phyloP scores from a whole-genome alignment of 2,888 invertebrate species.

The Sminthurides aquaticus region DNA sequence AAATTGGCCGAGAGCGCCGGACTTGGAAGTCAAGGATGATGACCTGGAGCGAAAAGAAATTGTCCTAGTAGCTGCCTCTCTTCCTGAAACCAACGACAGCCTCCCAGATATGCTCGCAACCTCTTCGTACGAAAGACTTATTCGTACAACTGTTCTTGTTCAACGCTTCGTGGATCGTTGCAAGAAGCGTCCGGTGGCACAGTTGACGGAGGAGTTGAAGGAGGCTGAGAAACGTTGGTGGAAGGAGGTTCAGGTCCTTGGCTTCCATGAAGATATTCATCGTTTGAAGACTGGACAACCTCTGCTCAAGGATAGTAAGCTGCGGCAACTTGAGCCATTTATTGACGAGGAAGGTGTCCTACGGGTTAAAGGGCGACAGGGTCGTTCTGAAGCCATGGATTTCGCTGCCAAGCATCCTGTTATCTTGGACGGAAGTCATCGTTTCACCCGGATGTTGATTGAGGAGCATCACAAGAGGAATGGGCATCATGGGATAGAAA shows the following conservation, averaged over 20 bases:
- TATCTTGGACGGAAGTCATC: constrained; percentile 18
- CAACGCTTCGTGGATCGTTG: too few species aligned
- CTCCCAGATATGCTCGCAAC: too few species aligned
- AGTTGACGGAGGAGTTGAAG: not conserved
- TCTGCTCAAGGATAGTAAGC: not conserved
- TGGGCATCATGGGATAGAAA: constrained; percentile 18
- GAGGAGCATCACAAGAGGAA: constrained; percentile 3
- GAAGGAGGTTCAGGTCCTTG: not conserved
- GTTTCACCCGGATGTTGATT: constrained; percentile 1
- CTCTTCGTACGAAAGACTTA: too few species aligned
- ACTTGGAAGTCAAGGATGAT: too few species aligned
- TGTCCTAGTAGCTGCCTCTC: too few species aligned
- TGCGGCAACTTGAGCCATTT: constrained; percentile 11
- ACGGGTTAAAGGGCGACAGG: constrained; percentile 2
- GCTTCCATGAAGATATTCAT: not conserved
- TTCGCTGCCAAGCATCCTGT: constrained; percentile 6
- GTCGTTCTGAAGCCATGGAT: not conserved
- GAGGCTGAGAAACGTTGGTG: not conserved
- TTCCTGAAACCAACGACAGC: too few species aligned
- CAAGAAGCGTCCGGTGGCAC: too few species aligned
- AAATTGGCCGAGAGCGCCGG: not conserved
- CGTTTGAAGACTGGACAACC: not conserved
- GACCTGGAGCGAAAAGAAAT: too few species aligned
- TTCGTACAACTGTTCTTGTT: too few species aligned
- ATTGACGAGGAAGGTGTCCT: constrained; percentile 15